Evolutionary conservation across 1,140 invertebrate genomes (phyloP).

Genomic region (Eueides isabella): DNA sequence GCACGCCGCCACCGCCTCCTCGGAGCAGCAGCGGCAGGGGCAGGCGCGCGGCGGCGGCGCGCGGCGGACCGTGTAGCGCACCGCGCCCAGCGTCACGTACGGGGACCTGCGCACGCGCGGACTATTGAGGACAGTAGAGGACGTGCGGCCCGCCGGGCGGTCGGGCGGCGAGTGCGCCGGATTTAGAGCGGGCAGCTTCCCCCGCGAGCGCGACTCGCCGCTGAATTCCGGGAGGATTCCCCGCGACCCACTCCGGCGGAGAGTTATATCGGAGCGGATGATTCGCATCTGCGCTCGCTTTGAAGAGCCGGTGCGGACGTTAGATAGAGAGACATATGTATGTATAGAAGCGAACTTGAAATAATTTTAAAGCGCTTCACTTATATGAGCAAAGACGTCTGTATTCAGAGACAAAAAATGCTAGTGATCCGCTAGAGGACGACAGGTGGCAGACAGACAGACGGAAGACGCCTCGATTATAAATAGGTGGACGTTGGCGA

Average conservation of each 20-base stretch:
- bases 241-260: slow-evolving; percentile 67
- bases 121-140: slow-evolving; percentile 54
- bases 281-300: slow-evolving; percentile 59
- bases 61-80: slow-evolving; percentile 83
- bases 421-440: slow-evolving; percentile 47
- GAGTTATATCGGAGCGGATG: slow-evolving; percentile 70
- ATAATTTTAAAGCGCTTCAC: slow-evolving; percentile 29
- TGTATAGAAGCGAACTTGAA: slow-evolving; percentile 36
- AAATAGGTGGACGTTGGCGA: slow-evolving; percentile 72
- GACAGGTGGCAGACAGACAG: slow-evolving; percentile 76
- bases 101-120: slow-evolving; percentile 76
- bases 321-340: slow-evolving; percentile 38
- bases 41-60: slow-evolving; percentile 76
- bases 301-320: slow-evolving; percentile 47
- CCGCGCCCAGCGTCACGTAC: slow-evolving; percentile 83
- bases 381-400: slow-evolving; percentile 26
- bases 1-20: slow-evolving; percentile 80
- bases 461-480: slow-evolving; percentile 74
- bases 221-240: slow-evolving; percentile 79
- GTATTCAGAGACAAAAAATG: slow-evolving; percentile 44
- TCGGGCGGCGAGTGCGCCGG: slow-evolving; percentile 57
- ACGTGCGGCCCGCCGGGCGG: slow-evolving; percentile 66
- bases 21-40: slow-evolving; percentile 77
- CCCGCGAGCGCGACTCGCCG: slow-evolving; percentile 67
- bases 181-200: slow-evolving; percentile 75